phyloP scores from a whole-genome alignment of 1,140 invertebrate genomes.

The Bursaphelenchus mucronatus region DNA sequence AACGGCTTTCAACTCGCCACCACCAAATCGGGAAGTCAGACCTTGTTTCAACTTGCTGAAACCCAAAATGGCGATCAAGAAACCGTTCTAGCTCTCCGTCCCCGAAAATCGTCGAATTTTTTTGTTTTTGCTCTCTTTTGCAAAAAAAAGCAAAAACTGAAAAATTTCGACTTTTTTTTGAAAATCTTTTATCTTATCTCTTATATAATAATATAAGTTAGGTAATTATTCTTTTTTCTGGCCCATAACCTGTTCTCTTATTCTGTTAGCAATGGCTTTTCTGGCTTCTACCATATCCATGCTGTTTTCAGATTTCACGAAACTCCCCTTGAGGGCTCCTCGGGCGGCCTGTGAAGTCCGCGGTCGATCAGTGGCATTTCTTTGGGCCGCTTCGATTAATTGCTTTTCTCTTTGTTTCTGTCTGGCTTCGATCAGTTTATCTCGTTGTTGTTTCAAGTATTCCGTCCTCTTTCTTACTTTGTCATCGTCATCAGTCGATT shows the following conservation, averaged over 20 bases:
- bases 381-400: slow-evolving; percentile 26
- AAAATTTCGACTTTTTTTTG: too few species aligned
- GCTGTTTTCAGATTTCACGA: not conserved
- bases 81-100: too few species aligned
- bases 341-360: slow-evolving; percentile 27
- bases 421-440: slow-evolving; percentile 38
- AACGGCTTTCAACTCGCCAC: too few species aligned
- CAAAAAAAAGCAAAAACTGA: too few species aligned
- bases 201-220: too few species aligned
- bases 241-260: slow-evolving; percentile 41
- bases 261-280: slow-evolving; percentile 38
- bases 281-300: slow-evolving; percentile 28
- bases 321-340: not conserved
- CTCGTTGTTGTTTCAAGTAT: slow-evolving; percentile 38
- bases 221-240: too few species aligned
- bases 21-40: too few species aligned
- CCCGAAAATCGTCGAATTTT: too few species aligned
- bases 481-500: not conserved
- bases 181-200: too few species aligned
- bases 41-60: too few species aligned
- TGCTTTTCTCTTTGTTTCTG: slow-evolving; percentile 46
- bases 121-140: too few species aligned
- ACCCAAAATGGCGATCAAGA: too few species aligned
- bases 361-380: slow-evolving; percentile 27
- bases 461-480: slow-evolving; percentile 24